Conservation (phyloP, 2,888 invertebrate genomes). For the Blastobasis lacticolella region DNA sequence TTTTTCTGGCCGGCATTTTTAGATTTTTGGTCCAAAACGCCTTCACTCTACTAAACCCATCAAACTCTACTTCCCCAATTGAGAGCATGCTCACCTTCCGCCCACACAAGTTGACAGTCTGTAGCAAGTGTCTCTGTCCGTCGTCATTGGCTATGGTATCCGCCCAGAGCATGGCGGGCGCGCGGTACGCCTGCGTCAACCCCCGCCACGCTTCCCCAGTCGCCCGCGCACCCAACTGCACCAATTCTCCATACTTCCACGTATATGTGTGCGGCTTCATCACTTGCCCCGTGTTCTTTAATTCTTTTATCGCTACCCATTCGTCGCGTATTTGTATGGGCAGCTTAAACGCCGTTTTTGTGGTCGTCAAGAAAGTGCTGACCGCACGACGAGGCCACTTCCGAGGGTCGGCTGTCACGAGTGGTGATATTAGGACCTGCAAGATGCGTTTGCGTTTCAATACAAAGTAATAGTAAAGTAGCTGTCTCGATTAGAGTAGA, state of each 20-base stretch:
- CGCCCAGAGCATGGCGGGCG: constrained; percentile 57
- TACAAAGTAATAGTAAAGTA: background rate
- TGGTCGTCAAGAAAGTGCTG: constrained; percentile 25
- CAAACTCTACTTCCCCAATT: too few species aligned
- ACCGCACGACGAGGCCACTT: constrained; percentile 55
- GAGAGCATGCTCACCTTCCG: constrained; percentile 64
- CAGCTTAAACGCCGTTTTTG: constrained; percentile 34
- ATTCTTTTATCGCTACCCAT: constrained; percentile 42
- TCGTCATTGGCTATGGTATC: constrained; percentile 75
- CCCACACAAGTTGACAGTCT: constrained; percentile 80
- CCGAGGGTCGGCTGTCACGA: constrained; percentile 56
- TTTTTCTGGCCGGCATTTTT: too few species aligned
- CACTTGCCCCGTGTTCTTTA: constrained; percentile 44
- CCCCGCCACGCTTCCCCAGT: constrained; percentile 44
- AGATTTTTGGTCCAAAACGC: too few species aligned
- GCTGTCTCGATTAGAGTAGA: background rate
- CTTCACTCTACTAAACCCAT: too few species aligned
- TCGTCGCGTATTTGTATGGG: constrained; percentile 48
- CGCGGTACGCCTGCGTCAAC: constrained; percentile 44
- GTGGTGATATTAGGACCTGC: constrained; percentile 55
- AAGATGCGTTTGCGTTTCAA: constrained; percentile 5
- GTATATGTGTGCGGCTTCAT: constrained; percentile 45
- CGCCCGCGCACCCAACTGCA: constrained; percentile 49
- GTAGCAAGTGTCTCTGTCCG: constrained; percentile 70
- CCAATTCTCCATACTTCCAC: constrained; percentile 60